A percentile compares a stretch with the other conserved stretches of the same genome.
phyloP scores from a whole-genome alignment of 2,888 invertebrate genomes.

The Pycnomerus fuliginosus region DNA sequence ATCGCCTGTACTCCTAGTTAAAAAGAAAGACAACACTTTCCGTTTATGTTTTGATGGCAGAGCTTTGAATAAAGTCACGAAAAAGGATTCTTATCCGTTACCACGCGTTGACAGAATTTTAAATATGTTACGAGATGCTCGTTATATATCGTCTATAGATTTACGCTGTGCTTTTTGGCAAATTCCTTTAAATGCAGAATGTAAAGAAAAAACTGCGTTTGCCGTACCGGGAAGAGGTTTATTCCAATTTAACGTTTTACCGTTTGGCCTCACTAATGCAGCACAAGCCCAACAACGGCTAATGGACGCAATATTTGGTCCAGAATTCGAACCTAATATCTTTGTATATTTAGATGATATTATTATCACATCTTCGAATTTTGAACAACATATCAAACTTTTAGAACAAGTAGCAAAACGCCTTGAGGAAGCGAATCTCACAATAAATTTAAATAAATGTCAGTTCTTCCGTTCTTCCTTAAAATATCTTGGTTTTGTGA shows the following conservation, averaged over 20 bases:
- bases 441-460: slow-evolving; percentile 33
- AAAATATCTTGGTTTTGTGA: slow-evolving; percentile 34
- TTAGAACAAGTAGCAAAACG: slow-evolving; percentile 23
- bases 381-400: slow-evolving; percentile 27
- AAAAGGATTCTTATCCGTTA: slow-evolving; percentile 1
- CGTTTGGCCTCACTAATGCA: not conserved
- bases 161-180: slow-evolving; percentile 6
- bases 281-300: not conserved
- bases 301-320: slow-evolving; percentile 1
- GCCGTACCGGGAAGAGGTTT: not conserved
- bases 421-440: slow-evolving; percentile 27
- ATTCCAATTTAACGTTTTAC: not conserved
- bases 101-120: slow-evolving; percentile 2
- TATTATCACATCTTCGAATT: not conserved
- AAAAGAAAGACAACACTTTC: slow-evolving; percentile 1
- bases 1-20: slow-evolving; percentile 4
- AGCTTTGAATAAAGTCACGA: slow-evolving; percentile 2
- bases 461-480: slow-evolving; percentile 29
- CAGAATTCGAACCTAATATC: not conserved
- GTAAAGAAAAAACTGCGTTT: not conserved
- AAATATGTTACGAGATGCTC: not conserved
- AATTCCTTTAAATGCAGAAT: not conserved
- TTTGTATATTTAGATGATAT: slow-evolving; percentile 3
- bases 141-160: slow-evolving; percentile 5
- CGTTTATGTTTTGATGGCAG: slow-evolving; percentile 1